These are phyloP conservation scores for Sphaerophoria taeniata DNA, from an alignment of 2,888 invertebrate genomes.

Conservation along the genomic window DNA sequence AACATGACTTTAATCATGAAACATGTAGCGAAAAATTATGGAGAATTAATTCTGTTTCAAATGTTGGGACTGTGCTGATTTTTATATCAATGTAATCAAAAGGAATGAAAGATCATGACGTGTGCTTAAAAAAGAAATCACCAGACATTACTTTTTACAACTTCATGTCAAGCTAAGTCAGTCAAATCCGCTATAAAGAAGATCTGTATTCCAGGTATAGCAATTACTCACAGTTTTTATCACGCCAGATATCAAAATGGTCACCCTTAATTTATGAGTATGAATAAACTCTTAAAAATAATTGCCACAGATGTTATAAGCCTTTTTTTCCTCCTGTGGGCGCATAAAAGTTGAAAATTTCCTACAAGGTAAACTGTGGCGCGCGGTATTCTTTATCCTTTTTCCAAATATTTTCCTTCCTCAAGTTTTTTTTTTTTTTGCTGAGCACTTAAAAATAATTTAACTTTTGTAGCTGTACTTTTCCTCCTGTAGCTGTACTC, in stretches of 20 bases:
- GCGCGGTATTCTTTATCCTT: background rate
- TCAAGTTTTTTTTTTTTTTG: background rate
- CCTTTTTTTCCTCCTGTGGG: background rate
- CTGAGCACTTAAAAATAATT: constrained; percentile 20
- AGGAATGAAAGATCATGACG: too few relatives aligned
- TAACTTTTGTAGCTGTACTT: constrained; percentile 1
- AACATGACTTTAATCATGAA: too few relatives aligned
- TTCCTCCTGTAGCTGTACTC: background rate
- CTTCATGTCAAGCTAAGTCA: too few relatives aligned
- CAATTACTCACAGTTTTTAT: too few relatives aligned
- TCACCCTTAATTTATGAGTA: background rate
- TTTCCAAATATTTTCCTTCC: background rate
- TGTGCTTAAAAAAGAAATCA: too few relatives aligned
- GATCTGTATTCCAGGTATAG: too few relatives aligned
- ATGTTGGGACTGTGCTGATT: too few relatives aligned
- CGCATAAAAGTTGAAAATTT: background rate
- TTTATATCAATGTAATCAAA: too few relatives aligned
- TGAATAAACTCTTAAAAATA: background rate
- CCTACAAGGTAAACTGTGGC: background rate
- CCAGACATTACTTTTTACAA: too few relatives aligned
- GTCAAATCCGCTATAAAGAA: too few relatives aligned
- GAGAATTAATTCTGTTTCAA: too few relatives aligned
- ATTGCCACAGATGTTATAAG: background rate
- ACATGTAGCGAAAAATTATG: too few relatives aligned
- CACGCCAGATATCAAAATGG: background rate